phyloP scores from a whole-genome alignment of 2,113 vertebrate species.

The Heteronetta atricapilla region DNA sequence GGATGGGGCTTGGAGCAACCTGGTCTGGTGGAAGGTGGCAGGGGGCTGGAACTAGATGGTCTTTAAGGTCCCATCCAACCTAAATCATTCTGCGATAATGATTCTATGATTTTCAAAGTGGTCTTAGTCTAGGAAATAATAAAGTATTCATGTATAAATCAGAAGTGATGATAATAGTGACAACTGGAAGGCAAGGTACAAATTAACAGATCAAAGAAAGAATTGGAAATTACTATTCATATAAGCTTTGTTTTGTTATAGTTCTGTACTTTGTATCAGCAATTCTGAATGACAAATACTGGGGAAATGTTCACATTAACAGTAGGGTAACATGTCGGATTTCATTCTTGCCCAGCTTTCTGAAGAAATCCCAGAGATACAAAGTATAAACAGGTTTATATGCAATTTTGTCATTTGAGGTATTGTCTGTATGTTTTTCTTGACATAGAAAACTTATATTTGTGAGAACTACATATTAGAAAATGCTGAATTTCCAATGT shows the following conservation, averaged over 20 bases:
- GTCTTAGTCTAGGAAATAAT: neutral
- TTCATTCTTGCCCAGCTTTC: neutral
- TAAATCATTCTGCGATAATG: neutral
- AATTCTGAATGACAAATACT: neutral
- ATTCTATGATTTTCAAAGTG: conserved; percentile 1
- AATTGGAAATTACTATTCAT: neutral
- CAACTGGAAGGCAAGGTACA: neutral
- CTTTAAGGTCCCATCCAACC: neutral
- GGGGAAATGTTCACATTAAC: neutral
- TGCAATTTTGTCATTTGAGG: neutral
- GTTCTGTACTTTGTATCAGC: neutral
- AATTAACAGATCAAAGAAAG: neutral
- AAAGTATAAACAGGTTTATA: neutral
- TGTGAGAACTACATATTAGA: neutral
- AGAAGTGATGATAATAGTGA: neutral
- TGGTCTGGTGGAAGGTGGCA: neutral
- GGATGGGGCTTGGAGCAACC: neutral
- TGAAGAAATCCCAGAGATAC: neutral
- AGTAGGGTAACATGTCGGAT: neutral
- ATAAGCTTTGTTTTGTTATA: neutral
- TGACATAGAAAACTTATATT: neutral
- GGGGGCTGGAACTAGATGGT: neutral
- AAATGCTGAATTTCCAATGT: neutral
- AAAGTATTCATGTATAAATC: neutral
- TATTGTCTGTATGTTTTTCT: neutral